These are phyloP conservation scores for Pseudochromis fuscus DNA, from an alignment of 2,797 vertebrate species.

Conservation along the genomic window DNA sequence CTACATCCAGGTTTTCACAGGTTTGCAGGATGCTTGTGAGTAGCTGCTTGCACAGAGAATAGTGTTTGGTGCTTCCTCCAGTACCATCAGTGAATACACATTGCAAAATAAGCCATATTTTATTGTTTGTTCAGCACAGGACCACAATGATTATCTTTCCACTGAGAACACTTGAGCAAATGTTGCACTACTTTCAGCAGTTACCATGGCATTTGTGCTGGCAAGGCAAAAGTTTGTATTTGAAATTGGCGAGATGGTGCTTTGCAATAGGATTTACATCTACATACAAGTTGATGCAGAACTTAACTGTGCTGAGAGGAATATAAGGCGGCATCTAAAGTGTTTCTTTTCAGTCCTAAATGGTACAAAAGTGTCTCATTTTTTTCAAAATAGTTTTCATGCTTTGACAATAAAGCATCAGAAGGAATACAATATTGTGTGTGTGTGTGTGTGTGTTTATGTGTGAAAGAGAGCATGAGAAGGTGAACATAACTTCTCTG, in stretches of 20 bases:
- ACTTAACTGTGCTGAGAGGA: not conserved
- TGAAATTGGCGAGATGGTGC: constrained; percentile 25
- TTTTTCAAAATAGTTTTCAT: not conserved
- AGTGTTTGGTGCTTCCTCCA: too few species aligned
- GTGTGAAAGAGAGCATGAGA: constrained; percentile 14
- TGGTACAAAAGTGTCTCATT: not conserved
- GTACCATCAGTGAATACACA: constrained; percentile 1
- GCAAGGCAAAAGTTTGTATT: constrained; percentile 18
- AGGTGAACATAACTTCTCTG: constrained; percentile 15
- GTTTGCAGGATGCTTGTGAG: not conserved
- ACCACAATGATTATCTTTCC: constrained; percentile 13
- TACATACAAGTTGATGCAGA: constrained; percentile 16
- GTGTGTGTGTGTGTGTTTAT: not conserved
- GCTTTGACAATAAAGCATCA: constrained; percentile 1
- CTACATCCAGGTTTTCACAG: not conserved
- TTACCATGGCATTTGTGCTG: constrained; percentile 48
- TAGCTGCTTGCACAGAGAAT: too few species aligned
- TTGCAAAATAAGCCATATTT: constrained; percentile 8
- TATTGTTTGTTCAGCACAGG: constrained; percentile 18
- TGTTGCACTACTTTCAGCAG: constrained; percentile 34
- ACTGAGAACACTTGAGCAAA: constrained; percentile 38
- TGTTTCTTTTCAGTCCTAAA: not conserved
- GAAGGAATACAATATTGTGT: not conserved
- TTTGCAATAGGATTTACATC: constrained; percentile 22
- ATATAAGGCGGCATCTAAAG: not conserved